These are phyloP conservation scores for Campoletis raptor DNA, from an alignment of 2,888 invertebrate genomes.

Conservation along the genomic window DNA sequence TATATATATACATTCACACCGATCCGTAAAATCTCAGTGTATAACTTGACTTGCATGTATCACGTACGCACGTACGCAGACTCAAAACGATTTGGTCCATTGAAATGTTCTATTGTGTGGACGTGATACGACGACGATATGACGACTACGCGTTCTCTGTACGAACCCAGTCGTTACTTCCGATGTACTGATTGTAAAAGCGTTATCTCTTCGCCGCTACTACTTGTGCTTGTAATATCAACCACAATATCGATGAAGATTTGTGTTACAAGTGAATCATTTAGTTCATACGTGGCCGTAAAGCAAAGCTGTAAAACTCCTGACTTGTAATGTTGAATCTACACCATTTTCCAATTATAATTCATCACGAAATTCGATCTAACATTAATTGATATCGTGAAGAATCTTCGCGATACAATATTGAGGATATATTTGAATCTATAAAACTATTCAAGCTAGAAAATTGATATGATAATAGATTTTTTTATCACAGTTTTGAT, in stretches of 20 bases:
- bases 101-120: conserved; percentile 51
- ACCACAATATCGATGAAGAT: conserved; percentile 30
- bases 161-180: conserved; percentile 45
- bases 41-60: conserved; percentile 14
- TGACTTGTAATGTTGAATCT: background rate
- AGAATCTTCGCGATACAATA: background rate
- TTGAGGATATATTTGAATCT: background rate
- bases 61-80: conserved; percentile 52
- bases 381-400: background rate
- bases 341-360: background rate
- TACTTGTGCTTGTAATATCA: background rate
- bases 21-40: conserved; percentile 15
- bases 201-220: conserved; percentile 18
- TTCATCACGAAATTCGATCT: background rate
- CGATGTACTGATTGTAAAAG: conserved; percentile 27
- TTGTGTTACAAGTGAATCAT: conserved; percentile 25
- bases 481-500: background rate
- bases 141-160: conserved; percentile 42
- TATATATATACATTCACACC: background rate
- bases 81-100: conserved; percentile 54
- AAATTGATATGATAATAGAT: background rate
- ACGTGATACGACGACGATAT: conserved; percentile 49
- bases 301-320: background rate
- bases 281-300: conserved; percentile 17
- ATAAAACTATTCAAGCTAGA: background rate